Evolutionary conservation across 1,140 invertebrate genomes (phyloP).

Genomic region (Philopotamus ludificatus): DNA sequence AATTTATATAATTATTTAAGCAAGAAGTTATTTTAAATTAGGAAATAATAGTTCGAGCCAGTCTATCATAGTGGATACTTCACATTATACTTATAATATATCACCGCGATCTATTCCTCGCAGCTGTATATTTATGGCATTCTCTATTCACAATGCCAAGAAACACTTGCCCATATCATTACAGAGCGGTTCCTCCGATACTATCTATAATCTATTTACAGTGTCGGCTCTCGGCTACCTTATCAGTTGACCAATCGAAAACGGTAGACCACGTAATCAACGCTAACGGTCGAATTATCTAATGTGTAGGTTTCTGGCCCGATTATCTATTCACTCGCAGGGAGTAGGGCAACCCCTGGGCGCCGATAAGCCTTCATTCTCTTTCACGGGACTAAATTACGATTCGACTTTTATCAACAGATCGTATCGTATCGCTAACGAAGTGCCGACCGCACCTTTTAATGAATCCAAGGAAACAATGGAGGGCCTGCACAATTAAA

Average conservation of each 20-base stretch:
- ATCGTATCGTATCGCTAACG: conserved; percentile 35
- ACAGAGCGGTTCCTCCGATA: background rate
- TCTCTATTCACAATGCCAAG: too few relatives aligned
- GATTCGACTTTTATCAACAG: conserved; percentile 36
- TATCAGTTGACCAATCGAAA: background rate
- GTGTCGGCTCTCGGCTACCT: background rate
- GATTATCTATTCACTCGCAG: conserved; percentile 10
- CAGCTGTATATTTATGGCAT: too few relatives aligned
- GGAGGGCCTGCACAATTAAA: conserved; percentile 38
- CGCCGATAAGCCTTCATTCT: conserved; percentile 3
- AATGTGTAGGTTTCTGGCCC: background rate
- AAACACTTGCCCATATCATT: too few relatives aligned
- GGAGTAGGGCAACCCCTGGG: background rate
- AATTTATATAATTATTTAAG: too few relatives aligned
- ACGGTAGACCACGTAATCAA: conserved; percentile 13
- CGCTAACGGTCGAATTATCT: conserved; percentile 1
- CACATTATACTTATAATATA: too few relatives aligned
- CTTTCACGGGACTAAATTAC: conserved; percentile 26
- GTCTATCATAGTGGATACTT: too few relatives aligned
- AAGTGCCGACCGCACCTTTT: conserved; percentile 37
- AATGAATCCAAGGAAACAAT: conserved; percentile 37
- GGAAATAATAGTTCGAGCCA: too few relatives aligned
- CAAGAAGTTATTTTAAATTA: too few relatives aligned
- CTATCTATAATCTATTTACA: background rate
- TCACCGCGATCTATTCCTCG: too few relatives aligned